phyloP scores from a whole-genome alignment of 2,113 vertebrate genomes.

The Dendrocopos noguchii region DNA sequence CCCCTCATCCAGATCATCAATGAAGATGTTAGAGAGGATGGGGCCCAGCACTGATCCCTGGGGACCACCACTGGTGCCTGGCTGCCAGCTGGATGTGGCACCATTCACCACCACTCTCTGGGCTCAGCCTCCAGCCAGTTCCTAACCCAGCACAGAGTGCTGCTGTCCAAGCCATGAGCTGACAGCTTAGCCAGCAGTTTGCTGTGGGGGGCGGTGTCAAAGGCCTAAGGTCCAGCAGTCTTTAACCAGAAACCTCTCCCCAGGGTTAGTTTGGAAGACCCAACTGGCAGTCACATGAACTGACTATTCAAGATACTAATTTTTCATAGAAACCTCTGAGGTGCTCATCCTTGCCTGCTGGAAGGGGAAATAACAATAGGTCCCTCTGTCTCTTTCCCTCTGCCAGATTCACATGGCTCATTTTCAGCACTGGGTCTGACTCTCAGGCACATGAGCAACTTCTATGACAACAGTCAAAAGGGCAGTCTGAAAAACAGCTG shows the following conservation, averaged over 20 bases:
- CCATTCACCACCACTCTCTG: too few species aligned
- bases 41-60: too few species aligned
- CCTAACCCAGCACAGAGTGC: too few species aligned
- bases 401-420: not conserved
- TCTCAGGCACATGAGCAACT: not conserved
- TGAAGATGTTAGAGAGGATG: too few species aligned
- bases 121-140: too few species aligned
- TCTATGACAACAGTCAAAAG: not conserved
- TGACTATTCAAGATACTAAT: not conserved
- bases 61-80: too few species aligned
- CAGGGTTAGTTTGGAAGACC: not conserved
- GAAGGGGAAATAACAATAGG: not conserved
- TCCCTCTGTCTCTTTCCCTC: not conserved
- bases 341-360: not conserved
- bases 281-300: not conserved
- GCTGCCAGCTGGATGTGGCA: too few species aligned
- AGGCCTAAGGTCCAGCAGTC: not conserved
- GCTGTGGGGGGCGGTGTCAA: too few species aligned
- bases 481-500: not conserved
- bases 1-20: too few species aligned
- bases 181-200: too few species aligned
- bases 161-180: too few species aligned
- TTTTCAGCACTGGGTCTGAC: not conserved
- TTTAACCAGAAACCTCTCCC: not conserved
- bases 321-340: not conserved